Evolutionary conservation across 2,888 invertebrate species (phyloP), one percentile per base, ranked within the genome.

Genomic region (Malachius bipustulatus): DNA sequence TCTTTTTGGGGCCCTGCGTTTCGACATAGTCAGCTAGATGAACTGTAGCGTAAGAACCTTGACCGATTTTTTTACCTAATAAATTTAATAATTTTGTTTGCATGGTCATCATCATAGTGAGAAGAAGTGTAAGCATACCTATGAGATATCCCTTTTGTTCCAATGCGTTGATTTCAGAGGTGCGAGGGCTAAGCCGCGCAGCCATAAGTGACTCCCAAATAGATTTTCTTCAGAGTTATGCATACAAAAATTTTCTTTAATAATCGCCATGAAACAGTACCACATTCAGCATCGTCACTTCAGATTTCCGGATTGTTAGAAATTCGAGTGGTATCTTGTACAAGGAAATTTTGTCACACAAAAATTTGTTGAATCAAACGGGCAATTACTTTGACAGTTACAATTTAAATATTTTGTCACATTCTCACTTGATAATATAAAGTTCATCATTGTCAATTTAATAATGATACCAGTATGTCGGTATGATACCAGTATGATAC

Each of bases 31-130:
- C 77, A 51, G 90, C 87, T 47, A 84, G 71, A 53, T 88, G 87
- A 16, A 91, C 91, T 34, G 84, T 85, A 42, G 89, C 89, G 61
- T 89, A 89, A 13, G 87, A 87, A 40, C 90, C 90, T 69, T 88
- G 83, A 42, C 90, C 90, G 55, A 90, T 83, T 66, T 85, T 85
- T 60, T 81, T 79, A 9, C 54, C 53, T n/a, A n/a, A n/a, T n/a
- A n/a, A n/a, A n/a, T n/a, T n/a, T n/a, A n/a, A n/a, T n/a, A n/a
- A n/a, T n/a, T n/a, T n/a, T n/a, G n/a, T n/a, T n/a, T n/a, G n/a
- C n/a, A n/a, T n/a, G n/a, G n/a, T n/a, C n/a, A n/a, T n/a, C n/a
- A n/a, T n/a, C n/a, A n/a, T n/a, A n/a, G n/a, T n/a, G n/a, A n/a
- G n/a, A n/a, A n/a, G n/a, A n/a, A n/a, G n/a, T n/a, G n/a, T n/a